These are phyloP conservation scores for Noctua janthe DNA, from an alignment of 2,888 invertebrate species.

Conservation along the genomic window DNA sequence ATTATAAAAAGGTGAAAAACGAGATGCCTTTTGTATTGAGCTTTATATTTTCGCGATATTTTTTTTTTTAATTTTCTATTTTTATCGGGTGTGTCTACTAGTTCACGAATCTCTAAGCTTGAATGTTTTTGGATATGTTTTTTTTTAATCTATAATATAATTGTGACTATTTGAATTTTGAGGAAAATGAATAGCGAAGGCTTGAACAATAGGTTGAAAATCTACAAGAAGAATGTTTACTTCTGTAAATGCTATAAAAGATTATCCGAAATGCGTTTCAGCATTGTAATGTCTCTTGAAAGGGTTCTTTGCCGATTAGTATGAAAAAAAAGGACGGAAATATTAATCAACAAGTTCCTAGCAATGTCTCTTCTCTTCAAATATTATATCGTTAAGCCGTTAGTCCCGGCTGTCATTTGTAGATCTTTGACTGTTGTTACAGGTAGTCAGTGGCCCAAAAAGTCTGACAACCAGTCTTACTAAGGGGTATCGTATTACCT, in stretches of 20 bases:
- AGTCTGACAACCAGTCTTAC: too few species aligned
- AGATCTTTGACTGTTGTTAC: too few species aligned
- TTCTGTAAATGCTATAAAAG: neutral
- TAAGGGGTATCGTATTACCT: too few species aligned
- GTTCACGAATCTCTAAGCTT: conserved; percentile 69
- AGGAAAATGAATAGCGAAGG: neutral
- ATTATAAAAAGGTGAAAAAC: conserved; percentile 56
- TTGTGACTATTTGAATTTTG: conserved; percentile 56
- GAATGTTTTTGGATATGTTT: conserved; percentile 50
- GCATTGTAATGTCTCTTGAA: neutral
- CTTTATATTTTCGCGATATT: conserved; percentile 70
- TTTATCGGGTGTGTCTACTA: conserved; percentile 54
- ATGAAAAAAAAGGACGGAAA: neutral
- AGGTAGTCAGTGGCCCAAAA: too few species aligned
- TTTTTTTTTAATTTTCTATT: conserved; percentile 59
- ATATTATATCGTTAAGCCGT: too few species aligned
- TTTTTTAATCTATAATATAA: conserved; percentile 37
- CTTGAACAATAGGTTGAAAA: neutral
- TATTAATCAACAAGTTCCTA: neutral
- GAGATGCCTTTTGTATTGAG: conserved; percentile 70
- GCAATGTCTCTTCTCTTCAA: neutral
- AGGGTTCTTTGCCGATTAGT: neutral
- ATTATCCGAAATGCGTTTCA: neutral
- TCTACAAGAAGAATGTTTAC: neutral
- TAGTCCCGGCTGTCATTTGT: too few species aligned